phyloP scores from a whole-genome alignment of 2,797 vertebrate species.

The Mycteria americana region DNA sequence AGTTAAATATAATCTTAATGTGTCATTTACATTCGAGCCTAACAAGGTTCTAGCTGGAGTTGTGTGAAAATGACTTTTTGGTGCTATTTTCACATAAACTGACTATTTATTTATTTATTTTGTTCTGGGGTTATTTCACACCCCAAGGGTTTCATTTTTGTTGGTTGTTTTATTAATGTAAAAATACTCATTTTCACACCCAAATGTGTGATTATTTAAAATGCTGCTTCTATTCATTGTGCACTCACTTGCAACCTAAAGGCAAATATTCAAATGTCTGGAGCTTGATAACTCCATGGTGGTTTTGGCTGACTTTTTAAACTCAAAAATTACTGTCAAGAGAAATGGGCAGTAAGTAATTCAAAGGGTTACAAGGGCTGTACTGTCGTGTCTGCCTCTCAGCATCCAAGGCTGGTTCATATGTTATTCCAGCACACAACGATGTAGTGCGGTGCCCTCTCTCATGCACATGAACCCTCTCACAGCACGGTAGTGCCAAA shows the following conservation, averaged over 20 bases:
- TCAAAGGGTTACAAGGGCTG: neutral
- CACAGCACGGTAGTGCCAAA: neutral
- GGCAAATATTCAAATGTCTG: slow-evolving; percentile 55
- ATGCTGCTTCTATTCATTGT: slow-evolving; percentile 54
- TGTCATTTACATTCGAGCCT: slow-evolving; percentile 62
- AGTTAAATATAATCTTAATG: slow-evolving; percentile 48
- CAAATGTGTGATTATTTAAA: slow-evolving; percentile 66
- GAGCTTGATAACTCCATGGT: slow-evolving; percentile 10
- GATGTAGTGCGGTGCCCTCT: neutral
- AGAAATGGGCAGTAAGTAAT: neutral
- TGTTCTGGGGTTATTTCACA: slow-evolving; percentile 65
- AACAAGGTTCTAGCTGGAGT: slow-evolving; percentile 56
- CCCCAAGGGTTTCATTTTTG: slow-evolving; percentile 56
- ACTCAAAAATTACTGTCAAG: neutral
- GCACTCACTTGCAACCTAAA: slow-evolving; percentile 44
- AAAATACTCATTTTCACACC: slow-evolving; percentile 68
- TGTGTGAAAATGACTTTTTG: slow-evolving; percentile 63
- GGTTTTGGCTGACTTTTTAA: slow-evolving; percentile 32
- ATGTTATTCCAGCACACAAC: neutral
- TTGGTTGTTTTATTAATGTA: slow-evolving; percentile 69
- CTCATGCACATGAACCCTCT: neutral
- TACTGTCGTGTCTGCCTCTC: neutral
- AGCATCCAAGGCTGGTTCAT: neutral
- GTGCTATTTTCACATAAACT: slow-evolving; percentile 65
- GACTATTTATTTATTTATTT: slow-evolving; percentile 66